Conservation (phyloP, 2,888 invertebrate species). For the Endotricha flammealis region DNA sequence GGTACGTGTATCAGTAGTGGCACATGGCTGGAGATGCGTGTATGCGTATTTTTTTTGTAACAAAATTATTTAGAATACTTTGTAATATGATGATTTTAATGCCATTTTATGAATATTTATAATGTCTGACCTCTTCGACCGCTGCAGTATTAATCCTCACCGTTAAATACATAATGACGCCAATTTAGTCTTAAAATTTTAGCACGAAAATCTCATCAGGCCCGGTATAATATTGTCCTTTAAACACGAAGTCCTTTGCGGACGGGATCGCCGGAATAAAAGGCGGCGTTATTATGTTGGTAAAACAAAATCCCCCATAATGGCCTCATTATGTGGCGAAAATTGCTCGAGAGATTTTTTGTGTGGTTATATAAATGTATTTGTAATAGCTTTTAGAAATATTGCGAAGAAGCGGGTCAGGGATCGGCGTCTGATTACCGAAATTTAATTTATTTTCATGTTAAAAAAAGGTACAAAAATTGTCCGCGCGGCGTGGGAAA, state of each 20-base stretch:
- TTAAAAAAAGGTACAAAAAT: slow-evolving; percentile 62
- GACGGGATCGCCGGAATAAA: slow-evolving; percentile 67
- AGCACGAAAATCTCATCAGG: slow-evolving; percentile 76
- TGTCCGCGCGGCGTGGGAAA: slow-evolving; percentile 73
- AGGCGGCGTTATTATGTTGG: slow-evolving; percentile 77
- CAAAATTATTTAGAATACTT: no score
- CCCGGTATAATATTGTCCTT: slow-evolving; percentile 73
- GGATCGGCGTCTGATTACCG: slow-evolving; percentile 70
- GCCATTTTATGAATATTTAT: slow-evolving; percentile 3
- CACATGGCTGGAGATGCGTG: not conserved
- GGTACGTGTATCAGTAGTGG: no score
- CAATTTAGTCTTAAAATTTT: slow-evolving; percentile 72
- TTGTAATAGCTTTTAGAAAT: slow-evolving; percentile 78
- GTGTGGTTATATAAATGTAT: slow-evolving; percentile 76
- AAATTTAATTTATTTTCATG: slow-evolving; percentile 76
- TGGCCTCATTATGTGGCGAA: slow-evolving; percentile 78
- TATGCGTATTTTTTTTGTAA: no score
- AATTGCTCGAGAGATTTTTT: slow-evolving; percentile 76
- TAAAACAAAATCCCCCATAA: slow-evolving; percentile 78
- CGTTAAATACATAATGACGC: slow-evolving; percentile 68
- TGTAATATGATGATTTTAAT: no score
- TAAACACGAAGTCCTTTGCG: slow-evolving; percentile 67
- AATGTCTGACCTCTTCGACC: slow-evolving; percentile 52
- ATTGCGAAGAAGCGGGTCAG: slow-evolving; percentile 73
- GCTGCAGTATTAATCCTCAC: slow-evolving; percentile 57